These are phyloP conservation scores for Harpalus rufipes DNA, from an alignment of 2,888 invertebrate species.

Conservation along the genomic window DNA sequence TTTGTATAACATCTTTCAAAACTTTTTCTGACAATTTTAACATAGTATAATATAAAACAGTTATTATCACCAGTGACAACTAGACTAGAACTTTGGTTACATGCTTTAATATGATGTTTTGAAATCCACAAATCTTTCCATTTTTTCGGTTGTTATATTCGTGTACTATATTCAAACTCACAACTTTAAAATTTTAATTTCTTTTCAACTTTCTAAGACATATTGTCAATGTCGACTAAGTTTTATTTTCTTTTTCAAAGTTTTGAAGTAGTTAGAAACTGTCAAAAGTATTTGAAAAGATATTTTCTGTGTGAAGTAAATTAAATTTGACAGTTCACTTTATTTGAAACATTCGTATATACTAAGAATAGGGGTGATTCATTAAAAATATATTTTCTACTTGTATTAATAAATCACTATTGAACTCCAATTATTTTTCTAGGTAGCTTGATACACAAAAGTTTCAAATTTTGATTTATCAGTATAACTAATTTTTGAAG, in stretches of 20 bases:
- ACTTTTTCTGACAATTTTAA: no score
- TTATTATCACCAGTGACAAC: no score
- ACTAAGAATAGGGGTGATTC: no score
- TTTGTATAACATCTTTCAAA: no score
- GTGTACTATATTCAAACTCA: neutral
- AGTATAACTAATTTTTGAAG: no score
- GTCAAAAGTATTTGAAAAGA: neutral
- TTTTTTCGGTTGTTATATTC: neutral
- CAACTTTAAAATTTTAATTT: neutral
- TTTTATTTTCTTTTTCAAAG: neutral
- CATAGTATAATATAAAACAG: no score
- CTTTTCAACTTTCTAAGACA: neutral
- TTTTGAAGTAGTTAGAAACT: neutral
- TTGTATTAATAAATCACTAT: no score
- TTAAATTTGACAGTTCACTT: constrained; percentile 3
- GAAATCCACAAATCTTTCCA: neutral
- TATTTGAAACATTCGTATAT: neutral
- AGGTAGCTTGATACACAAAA: no score
- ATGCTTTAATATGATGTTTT: neutral
- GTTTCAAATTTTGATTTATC: no score
- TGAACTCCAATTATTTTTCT: no score
- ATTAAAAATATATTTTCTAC: no score
- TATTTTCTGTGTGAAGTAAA: neutral
- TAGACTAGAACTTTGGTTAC: no score
- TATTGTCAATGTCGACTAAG: neutral